Evolutionary conservation across 2,797 vertebrate genomes (phyloP), one percentile per base, ranked within the genome.

Genomic region (Oryzias dopingdopingensis): DNA sequence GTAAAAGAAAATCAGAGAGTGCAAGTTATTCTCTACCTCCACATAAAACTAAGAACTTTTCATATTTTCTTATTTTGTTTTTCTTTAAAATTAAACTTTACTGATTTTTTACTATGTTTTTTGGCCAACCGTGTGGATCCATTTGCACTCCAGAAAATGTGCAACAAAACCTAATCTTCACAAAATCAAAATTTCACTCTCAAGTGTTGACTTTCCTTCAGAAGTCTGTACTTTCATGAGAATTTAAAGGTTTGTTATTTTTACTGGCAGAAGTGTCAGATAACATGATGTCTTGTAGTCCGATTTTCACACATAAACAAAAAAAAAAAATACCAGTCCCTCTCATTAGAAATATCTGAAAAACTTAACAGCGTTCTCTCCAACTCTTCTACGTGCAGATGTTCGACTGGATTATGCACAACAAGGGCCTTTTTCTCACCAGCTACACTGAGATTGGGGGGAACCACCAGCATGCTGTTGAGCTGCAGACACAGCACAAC

Each of bases 361-460:
- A 47, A 10, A 40, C 44, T 61, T 44, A 32, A 50, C 17, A 18
- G 4, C 10, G 4, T 60, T 68, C 54, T 74, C 18, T 69, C n/a
- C 59, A 23, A 51, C 45, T 59, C 14, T 37, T 56, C 22, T 4
- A 3, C 49, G 22, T 42, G 72, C 82, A 99, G 97, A 99, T 99
- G 97, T 99, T 99, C 79, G 97, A 99, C 91, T 99, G 97, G 97
- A 98, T 99, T 90, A 95, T 97, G 91, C 97, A 99, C 94, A 99
- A 99, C 91, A 99, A 99, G 90, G 96, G 96, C 61, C 94, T 99
- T 65, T 99, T 99, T 86, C 92, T 99, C 82, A 97, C 96, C 72
- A 96, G 94, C 77, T 99, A 99, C 90, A 99, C 97, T 0, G 97
- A 99, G 89, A 99, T 99, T 0, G 97, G 97, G 62, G 94, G 94